phyloP scores from a whole-genome alignment of 2,113 vertebrate genomes.

The Campylorhamphus procurvoides region DNA sequence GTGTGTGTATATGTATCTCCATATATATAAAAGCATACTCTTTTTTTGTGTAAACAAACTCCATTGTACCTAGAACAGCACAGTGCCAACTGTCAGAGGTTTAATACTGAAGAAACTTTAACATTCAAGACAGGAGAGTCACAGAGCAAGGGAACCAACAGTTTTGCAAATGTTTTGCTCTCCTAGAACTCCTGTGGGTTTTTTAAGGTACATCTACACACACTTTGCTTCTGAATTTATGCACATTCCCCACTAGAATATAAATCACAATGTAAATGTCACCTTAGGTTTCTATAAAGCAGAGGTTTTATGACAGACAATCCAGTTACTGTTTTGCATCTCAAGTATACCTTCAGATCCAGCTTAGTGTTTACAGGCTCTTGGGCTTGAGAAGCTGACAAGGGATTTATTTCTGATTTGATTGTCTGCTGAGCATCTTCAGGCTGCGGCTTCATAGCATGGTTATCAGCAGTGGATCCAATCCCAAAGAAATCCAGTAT shows the following conservation, averaged over 20 bases:
- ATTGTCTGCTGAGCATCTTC: slow-evolving; percentile 70
- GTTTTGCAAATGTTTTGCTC: background rate
- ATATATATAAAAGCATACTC: background rate
- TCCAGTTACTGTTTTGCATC: background rate
- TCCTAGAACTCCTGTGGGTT: background rate
- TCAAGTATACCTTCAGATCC: slow-evolving; percentile 88
- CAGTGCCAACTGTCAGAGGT: background rate
- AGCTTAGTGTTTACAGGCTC: slow-evolving; percentile 89
- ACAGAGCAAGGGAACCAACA: background rate
- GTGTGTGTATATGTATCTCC: no score
- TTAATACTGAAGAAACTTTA: background rate
- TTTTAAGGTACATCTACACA: background rate
- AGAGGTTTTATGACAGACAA: background rate
- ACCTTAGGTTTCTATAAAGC: slow-evolving; percentile 3
- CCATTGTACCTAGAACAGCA: background rate
- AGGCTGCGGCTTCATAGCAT: slow-evolving; percentile 81
- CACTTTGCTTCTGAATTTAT: background rate
- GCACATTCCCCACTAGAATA: background rate
- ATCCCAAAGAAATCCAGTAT: slow-evolving; percentile 98
- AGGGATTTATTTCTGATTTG: slow-evolving; percentile 59
- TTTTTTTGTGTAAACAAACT: background rate
- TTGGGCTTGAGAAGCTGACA: slow-evolving; percentile 52
- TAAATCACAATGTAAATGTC: background rate
- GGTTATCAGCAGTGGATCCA: slow-evolving; percentile 96
- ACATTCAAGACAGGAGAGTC: background rate